Percentiles rank a stretch among this genome's conserved stretches.
phyloP scores from a whole-genome alignment of 1,140 invertebrate species.

The Chionoecetes opilio region DNA sequence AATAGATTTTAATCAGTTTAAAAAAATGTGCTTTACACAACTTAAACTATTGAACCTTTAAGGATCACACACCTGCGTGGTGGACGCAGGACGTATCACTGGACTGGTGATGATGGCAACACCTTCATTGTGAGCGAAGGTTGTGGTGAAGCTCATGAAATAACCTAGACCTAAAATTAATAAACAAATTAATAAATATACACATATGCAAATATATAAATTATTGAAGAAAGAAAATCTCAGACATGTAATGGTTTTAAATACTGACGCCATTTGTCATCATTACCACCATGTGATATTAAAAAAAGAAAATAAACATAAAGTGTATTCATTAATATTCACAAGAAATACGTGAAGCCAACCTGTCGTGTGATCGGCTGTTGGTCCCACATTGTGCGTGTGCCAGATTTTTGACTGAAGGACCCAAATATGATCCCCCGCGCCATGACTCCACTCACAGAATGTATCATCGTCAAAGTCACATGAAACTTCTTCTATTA shows the following conservation, averaged over 20 bases:
- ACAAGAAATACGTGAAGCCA: background rate
- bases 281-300: no score
- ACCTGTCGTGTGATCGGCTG: constrained; percentile 61
- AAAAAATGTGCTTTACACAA: no score
- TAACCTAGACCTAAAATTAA: constrained; percentile 52
- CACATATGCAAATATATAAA: background rate
- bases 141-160: constrained; percentile 65
- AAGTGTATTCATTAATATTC: background rate
- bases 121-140: background rate
- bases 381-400: constrained; percentile 54
- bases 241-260: no score
- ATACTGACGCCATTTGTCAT: no score
- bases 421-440: constrained; percentile 1
- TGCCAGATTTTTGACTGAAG: background rate
- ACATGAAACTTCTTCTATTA: constrained; percentile 15
- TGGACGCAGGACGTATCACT: background rate
- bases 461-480: constrained; percentile 47
- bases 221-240: no score
- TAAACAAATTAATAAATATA: constrained; percentile 11
- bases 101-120: constrained; percentile 43
- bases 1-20: no score
- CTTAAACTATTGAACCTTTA: background rate
- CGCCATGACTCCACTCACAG: constrained; percentile 31
- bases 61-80: constrained; percentile 17
- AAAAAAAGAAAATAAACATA: background rate